Conservation (phyloP, 2,113 vertebrate genomes). For the Eira barbara region DNA sequence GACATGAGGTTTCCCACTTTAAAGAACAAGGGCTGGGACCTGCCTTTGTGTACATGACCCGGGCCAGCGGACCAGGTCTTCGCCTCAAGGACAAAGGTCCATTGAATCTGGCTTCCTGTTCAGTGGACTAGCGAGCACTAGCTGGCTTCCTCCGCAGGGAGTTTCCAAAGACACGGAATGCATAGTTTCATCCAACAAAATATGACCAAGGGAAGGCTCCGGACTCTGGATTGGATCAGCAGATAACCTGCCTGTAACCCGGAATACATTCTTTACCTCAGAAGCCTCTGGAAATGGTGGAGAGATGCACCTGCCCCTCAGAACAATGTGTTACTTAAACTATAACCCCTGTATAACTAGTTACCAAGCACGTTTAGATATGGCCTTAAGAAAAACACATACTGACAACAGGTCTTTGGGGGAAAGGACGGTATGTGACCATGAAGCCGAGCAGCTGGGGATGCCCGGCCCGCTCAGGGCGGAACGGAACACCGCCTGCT, state of each 20-base stretch:
- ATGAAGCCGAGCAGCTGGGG: no score
- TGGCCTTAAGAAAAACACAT: no score
- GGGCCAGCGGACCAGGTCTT: background rate
- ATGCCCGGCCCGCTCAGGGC: no score
- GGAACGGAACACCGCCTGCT: no score
- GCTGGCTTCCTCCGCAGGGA: background rate
- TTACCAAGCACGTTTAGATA: no score
- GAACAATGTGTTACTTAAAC: no score
- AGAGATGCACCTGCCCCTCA: no score
- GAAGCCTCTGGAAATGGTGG: background rate
- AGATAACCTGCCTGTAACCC: no score
- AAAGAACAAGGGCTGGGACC: background rate
- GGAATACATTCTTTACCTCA: background rate
- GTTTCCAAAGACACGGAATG: background rate
- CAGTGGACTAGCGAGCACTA: background rate
- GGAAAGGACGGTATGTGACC: no score
- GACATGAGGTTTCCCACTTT: background rate
- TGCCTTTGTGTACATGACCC: background rate
- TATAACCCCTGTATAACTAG: no score
- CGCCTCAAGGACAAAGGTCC: background rate
- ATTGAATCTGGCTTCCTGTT: background rate
- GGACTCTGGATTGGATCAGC: background rate
- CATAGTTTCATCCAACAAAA: background rate
- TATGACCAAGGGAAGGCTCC: background rate
- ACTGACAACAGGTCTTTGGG: no score